Base-by-base conservation (phyloP, 1,140 invertebrate species). In the Drosophila melanica region DNA sequence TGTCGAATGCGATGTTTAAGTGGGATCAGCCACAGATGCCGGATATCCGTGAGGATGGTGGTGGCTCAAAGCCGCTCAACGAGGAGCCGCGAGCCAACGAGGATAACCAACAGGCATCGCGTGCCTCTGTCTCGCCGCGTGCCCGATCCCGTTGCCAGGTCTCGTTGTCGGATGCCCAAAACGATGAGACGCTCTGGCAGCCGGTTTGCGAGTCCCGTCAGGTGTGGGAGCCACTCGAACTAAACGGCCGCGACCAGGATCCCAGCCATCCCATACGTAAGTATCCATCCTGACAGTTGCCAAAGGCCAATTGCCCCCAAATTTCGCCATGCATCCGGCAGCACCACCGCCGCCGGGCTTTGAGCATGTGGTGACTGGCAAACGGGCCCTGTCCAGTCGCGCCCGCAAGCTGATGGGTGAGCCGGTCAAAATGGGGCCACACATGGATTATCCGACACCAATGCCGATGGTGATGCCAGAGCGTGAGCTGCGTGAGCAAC, bases 341-440 rank as follows among this genome's bases (percentile, higher is more conserved):
- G 74, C 44, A 1, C 2, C 23, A 3, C 39, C 57, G 16, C 75
- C 75, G 9, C 63, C 70, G 0, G 75, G 75, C 2, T 77, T 64
- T 20, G 75, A 74, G 45, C 30, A 74, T 27, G 18, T 64, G 5
- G 6, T n/a, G 4, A 20, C 5, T 1, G 70, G 70, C 14, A 77
- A 59, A 9, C 20, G 10, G 0, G 16, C 47, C 9, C 9, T 77
- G 2, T 77, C 59, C 4, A 50, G 12, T 10, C 75, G 54, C 0
- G 2, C 71, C 1, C 75, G 64, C 6, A 11, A 69, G 16, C 20
- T 75, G 37, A n/a, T 77, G 54, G 71, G 65, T 6, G 75, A 77
- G 11, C 12, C n/a, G 9, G 18, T 65, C 0, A 35, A 6, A 0
- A 9, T 7, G 6, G 14, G 37, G 9, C 10, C 44, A 4, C 18